Base-by-base conservation (phyloP, 1,140 invertebrate species). In the Bemisia tabaci region DNA sequence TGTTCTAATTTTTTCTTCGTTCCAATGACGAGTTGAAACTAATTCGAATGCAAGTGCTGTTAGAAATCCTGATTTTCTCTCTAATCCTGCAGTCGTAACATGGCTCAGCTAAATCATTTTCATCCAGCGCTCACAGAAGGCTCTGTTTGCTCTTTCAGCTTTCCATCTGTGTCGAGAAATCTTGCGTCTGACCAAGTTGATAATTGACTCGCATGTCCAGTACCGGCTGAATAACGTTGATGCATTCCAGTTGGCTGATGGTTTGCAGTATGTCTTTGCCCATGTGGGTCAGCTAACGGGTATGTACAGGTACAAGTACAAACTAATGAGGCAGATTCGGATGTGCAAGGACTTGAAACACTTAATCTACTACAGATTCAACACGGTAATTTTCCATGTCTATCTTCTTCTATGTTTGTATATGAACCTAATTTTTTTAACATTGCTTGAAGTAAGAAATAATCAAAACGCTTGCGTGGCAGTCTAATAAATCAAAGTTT, bases 331-430 rank as follows among this genome's bases (percentile, higher is more conserved):
- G 75, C 97, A 99, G 82, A 98, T 99, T 70, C 81, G 97, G 63
- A 99, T 99, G 97, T 99, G 97, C 82, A 99, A 99, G 78, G 97
- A 99, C 81, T 82, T 99, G 69, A 99, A 99, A 75, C 97, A 99
- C 84, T 81, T 99, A 64, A 97, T 99, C 67, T 99, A 99, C 78
- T 99, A 99, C 80, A 85, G 97, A 68, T 99, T 99, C 78, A 99
- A 99, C 76, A 99, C 97, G 58, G 94, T 94, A 79, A 84, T 83
- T 77, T 65, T 17, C 68, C 67, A 66, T 67, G 66, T 66, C 66
- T 62, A 61, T n/a, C n/a, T n/a, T n/a, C n/a, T n/a, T n/a, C n/a
- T n/a, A n/a, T n/a, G n/a, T n/a, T n/a, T n/a, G n/a, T n/a, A n/a
- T n/a, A 23, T 24, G n/a, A 22, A 22, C 22, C 2, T 9, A 62